Percentiles rank a stretch among this genome's conserved stretches.
These are phyloP conservation scores for Mythimna vitellina DNA, from an alignment of 2,888 invertebrate genomes.

Conservation along the genomic window DNA sequence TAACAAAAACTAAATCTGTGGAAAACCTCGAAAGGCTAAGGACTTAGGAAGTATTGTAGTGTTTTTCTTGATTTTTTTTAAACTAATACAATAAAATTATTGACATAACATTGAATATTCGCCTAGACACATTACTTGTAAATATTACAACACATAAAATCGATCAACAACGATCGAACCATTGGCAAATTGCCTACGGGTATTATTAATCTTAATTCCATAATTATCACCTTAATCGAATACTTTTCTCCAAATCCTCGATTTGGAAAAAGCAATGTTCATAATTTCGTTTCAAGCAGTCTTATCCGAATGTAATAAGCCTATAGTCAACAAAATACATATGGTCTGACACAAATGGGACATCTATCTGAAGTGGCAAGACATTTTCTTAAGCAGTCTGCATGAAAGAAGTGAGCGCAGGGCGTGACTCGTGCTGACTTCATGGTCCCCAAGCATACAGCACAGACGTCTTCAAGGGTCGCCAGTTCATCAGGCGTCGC, in stretches of 20 bases:
- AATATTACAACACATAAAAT: constrained; percentile 43
- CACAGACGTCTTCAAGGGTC: constrained; percentile 94
- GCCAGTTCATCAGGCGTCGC: constrained; percentile 92
- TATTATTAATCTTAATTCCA: constrained; percentile 34
- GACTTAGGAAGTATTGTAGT: not conserved
- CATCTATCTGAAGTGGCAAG: constrained; percentile 93
- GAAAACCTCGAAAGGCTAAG: not conserved
- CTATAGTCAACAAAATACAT: constrained; percentile 87
- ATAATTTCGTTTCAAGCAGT: constrained; percentile 72
- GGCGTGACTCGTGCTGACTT: constrained; percentile 94
- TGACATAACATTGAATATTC: constrained; percentile 7
- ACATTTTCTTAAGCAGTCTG: constrained; percentile 93
- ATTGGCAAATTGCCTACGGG: constrained; percentile 15
- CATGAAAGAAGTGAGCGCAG: constrained; percentile 95
- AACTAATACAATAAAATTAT: constrained; percentile 6
- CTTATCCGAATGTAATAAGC: constrained; percentile 71
- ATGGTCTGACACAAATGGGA: constrained; percentile 94
- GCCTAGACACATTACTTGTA: constrained; percentile 21
- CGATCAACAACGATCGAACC: constrained; percentile 22
- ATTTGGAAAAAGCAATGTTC: constrained; percentile 58
- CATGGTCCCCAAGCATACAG: constrained; percentile 94
- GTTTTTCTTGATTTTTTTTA: constrained; percentile 19
- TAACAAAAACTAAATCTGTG: not conserved
- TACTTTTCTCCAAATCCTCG: constrained; percentile 56
- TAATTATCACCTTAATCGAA: constrained; percentile 56